Evolutionary conservation across 2,113 vertebrate species (phyloP).

Genomic region (Hoplias malabaricus): DNA sequence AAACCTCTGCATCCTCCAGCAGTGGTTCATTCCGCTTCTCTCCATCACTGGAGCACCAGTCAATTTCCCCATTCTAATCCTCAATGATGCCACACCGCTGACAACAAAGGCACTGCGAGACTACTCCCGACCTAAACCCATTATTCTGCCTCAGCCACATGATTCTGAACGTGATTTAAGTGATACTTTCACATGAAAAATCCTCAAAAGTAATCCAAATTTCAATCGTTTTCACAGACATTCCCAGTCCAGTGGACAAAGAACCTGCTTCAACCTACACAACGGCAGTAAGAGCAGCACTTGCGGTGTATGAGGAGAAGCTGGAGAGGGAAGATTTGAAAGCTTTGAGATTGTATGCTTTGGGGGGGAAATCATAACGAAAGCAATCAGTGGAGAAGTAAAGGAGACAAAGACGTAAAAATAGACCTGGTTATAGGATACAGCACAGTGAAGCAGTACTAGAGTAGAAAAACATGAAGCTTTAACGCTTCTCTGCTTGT

Average conservation of each 20-base stretch:
- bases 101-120: constrained; percentile 12
- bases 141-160: not conserved
- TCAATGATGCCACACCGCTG: not conserved
- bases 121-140: not conserved
- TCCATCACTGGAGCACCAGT: not conserved
- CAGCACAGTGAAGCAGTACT: not conserved
- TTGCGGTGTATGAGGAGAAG: not conserved
- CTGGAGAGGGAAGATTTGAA: not conserved
- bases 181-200: constrained; percentile 15
- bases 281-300: not conserved
- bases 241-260: constrained; percentile 19
- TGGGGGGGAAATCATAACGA: not conserved
- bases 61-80: not conserved
- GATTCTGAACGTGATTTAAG: not conserved
- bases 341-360: not conserved
- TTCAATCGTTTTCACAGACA: not conserved
- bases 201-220: not conserved
- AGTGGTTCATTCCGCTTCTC: constrained; percentile 3
- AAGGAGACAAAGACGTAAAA: not conserved
- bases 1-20: not conserved
- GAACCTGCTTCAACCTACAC: not conserved
- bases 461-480: not conserved
- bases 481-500: not conserved
- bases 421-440: no score
- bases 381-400: not conserved